Evolutionary conservation across 2,888 invertebrate species (phyloP).

Genomic region (Serripes groenlandicus): DNA sequence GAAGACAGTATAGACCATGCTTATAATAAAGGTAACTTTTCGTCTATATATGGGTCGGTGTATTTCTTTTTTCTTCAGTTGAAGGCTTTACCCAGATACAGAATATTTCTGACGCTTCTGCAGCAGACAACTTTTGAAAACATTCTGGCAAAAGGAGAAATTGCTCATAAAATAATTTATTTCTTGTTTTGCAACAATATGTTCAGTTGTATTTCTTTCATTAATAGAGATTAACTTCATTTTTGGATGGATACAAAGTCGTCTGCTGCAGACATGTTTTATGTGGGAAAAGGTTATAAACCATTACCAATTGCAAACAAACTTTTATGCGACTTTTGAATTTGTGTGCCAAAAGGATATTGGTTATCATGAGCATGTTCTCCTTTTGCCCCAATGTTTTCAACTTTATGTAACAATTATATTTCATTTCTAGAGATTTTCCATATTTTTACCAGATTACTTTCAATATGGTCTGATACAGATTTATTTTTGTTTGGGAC

Average conservation of each 20-base stretch:
- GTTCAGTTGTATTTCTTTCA: too few relatives aligned
- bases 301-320: too few relatives aligned
- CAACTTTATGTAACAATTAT: neutral
- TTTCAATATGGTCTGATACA: neutral
- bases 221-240: too few relatives aligned
- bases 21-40: constrained; percentile 13
- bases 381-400: neutral
- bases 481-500: neutral
- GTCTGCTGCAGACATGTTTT: too few relatives aligned
- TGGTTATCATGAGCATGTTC: neutral
- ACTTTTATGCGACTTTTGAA: too few relatives aligned
- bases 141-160: neutral
- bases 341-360: neutral
- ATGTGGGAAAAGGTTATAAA: too few relatives aligned
- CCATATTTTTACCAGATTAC: too few relatives aligned
- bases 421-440: neutral
- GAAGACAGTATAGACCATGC: constrained; percentile 13
- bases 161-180: neutral
- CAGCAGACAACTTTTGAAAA: neutral
- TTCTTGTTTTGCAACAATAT: neutral
- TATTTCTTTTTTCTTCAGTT: neutral
- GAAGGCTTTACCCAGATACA: neutral
- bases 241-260: too few relatives aligned
- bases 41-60: neutral
- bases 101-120: neutral